These are phyloP conservation scores for Meda fulgida DNA, from an alignment of 2,797 vertebrate species.

Conservation along the genomic window DNA sequence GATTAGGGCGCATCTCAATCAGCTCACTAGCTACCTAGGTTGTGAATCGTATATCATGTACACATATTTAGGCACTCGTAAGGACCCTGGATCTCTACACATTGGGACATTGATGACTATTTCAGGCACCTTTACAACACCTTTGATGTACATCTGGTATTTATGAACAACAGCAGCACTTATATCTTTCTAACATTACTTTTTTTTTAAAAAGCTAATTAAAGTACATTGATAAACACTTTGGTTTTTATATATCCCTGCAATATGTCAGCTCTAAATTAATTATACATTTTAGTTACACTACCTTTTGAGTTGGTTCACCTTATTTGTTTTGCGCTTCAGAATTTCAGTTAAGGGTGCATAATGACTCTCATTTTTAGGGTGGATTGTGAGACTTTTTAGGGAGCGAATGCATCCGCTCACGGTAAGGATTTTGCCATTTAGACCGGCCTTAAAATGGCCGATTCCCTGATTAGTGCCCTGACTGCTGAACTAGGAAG, in stretches of 20 bases:
- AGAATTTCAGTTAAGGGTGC: neutral
- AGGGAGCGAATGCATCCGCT: neutral
- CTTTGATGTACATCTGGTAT: neutral
- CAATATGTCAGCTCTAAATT: neutral
- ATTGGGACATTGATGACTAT: neutral
- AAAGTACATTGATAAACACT: neutral
- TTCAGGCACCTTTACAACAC: neutral
- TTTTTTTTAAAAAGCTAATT: neutral
- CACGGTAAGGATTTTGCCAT: neutral
- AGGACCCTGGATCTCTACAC: neutral
- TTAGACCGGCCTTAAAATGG: neutral
- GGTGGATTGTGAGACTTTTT: neutral
- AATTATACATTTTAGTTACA: neutral
- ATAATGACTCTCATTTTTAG: neutral
- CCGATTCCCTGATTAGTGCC: neutral
- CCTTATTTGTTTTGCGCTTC: neutral
- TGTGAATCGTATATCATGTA: neutral
- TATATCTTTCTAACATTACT: neutral
- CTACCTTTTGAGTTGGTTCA: neutral
- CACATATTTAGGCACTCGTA: neutral
- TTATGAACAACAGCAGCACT: neutral
- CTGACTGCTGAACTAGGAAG: neutral
- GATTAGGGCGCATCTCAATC: neutral
- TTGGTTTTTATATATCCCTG: neutral
- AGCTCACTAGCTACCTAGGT: neutral